Conservation (phyloP, 1,140 invertebrate species). For the Coelopa frigida region DNA sequence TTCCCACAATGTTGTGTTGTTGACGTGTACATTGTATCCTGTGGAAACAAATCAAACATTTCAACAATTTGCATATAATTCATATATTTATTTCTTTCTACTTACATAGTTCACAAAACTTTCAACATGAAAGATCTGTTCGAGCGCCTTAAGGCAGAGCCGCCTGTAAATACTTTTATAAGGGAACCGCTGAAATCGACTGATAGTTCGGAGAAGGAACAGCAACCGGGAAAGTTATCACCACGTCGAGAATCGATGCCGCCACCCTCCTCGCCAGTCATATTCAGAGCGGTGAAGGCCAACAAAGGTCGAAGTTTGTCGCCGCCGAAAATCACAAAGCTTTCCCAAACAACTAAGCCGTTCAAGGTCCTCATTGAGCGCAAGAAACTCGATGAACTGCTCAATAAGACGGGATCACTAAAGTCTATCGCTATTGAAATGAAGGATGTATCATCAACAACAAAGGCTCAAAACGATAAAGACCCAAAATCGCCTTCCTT, state of each 20-base stretch:
- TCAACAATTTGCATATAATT: too few relatives aligned
- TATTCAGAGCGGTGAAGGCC: background rate
- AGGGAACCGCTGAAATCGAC: background rate
- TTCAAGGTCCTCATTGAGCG: conserved; percentile 13
- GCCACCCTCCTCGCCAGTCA: background rate
- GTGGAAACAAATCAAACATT: too few relatives aligned
- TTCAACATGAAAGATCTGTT: conserved; percentile 11
- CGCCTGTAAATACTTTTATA: conserved; percentile 1
- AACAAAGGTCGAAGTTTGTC: conserved; percentile 12
- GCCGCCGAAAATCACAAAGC: conserved; percentile 2
- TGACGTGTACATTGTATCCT: too few relatives aligned
- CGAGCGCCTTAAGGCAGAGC: conserved; percentile 6
- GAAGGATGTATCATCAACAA: too few relatives aligned
- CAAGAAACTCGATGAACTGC: conserved; percentile 7
- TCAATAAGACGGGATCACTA: too few relatives aligned
- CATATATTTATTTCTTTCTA: too few relatives aligned
- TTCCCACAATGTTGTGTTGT: too few relatives aligned
- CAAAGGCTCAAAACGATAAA: too few relatives aligned
- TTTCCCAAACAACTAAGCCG: background rate
- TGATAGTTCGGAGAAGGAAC: conserved; percentile 22
- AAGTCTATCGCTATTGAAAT: too few relatives aligned
- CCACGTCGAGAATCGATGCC: conserved; percentile 12
- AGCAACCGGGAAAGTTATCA: conserved; percentile 16
- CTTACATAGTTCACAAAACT: background rate
- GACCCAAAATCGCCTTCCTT: background rate